Evolutionary conservation across 2,113 vertebrate genomes (phyloP).

Genomic region (Dicentrarchus labrax): DNA sequence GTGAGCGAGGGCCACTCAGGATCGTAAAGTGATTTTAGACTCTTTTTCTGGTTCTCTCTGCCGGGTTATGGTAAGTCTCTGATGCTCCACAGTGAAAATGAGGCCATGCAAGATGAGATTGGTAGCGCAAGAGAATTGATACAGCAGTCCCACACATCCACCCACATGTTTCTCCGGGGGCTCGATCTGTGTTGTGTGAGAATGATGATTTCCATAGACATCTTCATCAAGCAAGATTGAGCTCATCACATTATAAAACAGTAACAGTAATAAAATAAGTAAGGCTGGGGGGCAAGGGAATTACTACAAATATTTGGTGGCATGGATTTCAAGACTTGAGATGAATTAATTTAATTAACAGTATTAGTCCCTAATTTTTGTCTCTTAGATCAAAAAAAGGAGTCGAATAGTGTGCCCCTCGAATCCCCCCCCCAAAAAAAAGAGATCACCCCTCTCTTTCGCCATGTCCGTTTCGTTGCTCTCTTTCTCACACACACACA

Average conservation of each 20-base stretch:
- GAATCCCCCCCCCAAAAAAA: background rate
- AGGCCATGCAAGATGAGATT: slow-evolving; percentile 58
- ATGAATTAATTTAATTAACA: slow-evolving; percentile 17
- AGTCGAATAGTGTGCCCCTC: slow-evolving; percentile 6
- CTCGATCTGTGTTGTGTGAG: slow-evolving; percentile 66
- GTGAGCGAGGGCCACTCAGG: slow-evolving; percentile 65
- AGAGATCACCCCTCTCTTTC: slow-evolving; percentile 19
- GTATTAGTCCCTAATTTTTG: background rate
- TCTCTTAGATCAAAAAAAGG: background rate
- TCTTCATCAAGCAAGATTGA: slow-evolving; percentile 62
- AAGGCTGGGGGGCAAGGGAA: background rate
- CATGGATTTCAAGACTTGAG: slow-evolving; percentile 17
- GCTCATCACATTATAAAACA: slow-evolving; percentile 38
- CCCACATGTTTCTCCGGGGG: slow-evolving; percentile 63
- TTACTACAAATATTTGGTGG: slow-evolving; percentile 24
- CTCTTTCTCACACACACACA: background rate
- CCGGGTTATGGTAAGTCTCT: slow-evolving; percentile 66
- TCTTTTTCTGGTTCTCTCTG: slow-evolving; percentile 52
- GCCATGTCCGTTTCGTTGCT: background rate
- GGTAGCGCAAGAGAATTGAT: slow-evolving; percentile 42
- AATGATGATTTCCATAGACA: slow-evolving; percentile 59
- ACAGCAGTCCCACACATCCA: slow-evolving; percentile 65
- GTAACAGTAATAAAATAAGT: slow-evolving; percentile 16
- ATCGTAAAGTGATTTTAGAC: slow-evolving; percentile 75
- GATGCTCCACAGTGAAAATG: slow-evolving; percentile 51